Conservation (phyloP, 2,797 vertebrate genomes). For the Sarcoramphus papa region DNA sequence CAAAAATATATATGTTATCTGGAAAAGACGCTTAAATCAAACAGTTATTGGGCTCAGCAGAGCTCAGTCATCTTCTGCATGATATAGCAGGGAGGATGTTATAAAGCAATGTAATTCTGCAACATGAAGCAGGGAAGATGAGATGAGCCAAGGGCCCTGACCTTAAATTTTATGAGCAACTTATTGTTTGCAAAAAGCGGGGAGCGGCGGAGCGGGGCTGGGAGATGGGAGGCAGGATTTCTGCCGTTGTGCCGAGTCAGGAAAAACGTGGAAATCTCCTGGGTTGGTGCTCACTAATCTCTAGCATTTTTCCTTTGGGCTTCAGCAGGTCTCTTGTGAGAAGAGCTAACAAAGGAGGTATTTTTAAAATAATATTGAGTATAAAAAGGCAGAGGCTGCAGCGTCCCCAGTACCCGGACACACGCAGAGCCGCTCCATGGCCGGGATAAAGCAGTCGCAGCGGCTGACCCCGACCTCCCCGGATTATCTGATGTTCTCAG, state of each 20-base stretch:
- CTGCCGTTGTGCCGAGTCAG: background rate
- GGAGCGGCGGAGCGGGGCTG: background rate
- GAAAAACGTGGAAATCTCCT: background rate
- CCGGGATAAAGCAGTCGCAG: conserved; percentile 35
- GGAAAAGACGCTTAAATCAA: background rate
- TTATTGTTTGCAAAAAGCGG: background rate
- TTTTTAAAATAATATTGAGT: background rate
- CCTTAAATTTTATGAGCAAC: background rate
- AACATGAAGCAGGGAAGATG: background rate
- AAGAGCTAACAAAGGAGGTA: background rate
- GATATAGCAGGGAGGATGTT: background rate
- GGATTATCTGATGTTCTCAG: conserved; percentile 87
- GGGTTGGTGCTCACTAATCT: background rate
- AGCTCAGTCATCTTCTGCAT: background rate
- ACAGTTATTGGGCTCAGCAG: background rate
- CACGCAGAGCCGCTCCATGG: background rate
- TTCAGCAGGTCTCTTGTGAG: background rate
- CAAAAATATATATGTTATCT: background rate
- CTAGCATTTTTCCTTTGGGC: background rate
- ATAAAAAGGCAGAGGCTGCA: background rate
- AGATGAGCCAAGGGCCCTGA: background rate
- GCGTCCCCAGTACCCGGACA: background rate
- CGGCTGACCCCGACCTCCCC: conserved; percentile 75
- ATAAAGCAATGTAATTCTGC: background rate
- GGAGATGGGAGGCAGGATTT: background rate